Conservation (phyloP, 2,888 invertebrate species). For the Pristionchus exspectatus region DNA sequence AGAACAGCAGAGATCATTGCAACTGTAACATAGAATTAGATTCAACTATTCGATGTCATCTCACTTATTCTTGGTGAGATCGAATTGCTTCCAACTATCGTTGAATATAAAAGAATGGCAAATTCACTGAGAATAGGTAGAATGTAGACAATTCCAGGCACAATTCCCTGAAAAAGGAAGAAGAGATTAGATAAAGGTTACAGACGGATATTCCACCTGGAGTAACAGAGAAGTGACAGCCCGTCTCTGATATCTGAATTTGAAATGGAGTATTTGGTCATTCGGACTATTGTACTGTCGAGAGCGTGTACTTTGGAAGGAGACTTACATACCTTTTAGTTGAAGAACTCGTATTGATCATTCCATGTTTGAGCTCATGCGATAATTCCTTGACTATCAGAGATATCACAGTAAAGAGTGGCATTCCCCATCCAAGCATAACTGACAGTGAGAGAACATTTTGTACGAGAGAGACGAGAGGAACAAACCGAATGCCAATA, state of each 20-base stretch:
- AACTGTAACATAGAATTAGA: neutral
- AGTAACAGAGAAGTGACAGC: neutral
- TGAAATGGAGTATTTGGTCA: neutral
- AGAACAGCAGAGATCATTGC: neutral
- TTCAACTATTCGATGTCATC: neutral
- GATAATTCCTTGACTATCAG: conserved; percentile 1
- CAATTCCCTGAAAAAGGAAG: neutral
- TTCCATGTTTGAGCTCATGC: conserved; percentile 22
- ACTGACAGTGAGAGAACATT: neutral
- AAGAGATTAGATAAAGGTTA: neutral
- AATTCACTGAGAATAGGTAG: conserved; percentile 13
- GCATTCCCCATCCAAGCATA: conserved; percentile 39
- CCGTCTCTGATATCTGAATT: conserved; percentile 27
- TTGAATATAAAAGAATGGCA: neutral
- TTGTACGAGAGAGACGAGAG: neutral
- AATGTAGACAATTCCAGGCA: conserved; percentile 18
- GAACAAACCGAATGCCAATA: neutral
- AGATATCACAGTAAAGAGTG: neutral
- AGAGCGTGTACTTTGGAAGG: neutral
- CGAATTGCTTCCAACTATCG: neutral
- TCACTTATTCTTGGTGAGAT: neutral
- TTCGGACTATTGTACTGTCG: neutral
- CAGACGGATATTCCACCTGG: neutral
- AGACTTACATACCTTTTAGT: conserved; percentile 16
- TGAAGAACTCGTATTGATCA: neutral